Conservation (phyloP, 2,888 invertebrate species). For the Cryptocheilus praepositus region DNA sequence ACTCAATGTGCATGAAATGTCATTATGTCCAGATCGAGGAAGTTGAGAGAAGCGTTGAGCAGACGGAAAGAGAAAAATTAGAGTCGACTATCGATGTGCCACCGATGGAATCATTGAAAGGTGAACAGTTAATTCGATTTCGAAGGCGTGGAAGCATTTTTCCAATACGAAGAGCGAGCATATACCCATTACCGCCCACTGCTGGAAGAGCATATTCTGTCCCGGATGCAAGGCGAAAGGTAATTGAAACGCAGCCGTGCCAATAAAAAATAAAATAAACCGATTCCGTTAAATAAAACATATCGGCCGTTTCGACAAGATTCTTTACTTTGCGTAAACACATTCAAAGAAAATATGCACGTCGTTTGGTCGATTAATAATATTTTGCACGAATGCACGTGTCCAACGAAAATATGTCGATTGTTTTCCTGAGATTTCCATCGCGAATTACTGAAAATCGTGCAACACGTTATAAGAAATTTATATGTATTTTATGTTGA, state of each 20-base stretch:
- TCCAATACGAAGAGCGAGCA: not conserved
- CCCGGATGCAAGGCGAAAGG: not conserved
- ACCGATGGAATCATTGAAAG: not conserved
- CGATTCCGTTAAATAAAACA: too few relatives aligned
- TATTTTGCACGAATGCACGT: too few relatives aligned
- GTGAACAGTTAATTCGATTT: conserved; percentile 15
- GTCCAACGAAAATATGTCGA: too few relatives aligned
- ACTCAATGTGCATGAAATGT: not conserved
- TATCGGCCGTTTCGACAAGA: too few relatives aligned
- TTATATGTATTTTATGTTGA: too few relatives aligned
- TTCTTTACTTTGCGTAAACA: too few relatives aligned
- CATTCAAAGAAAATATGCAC: too few relatives aligned
- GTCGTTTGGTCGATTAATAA: too few relatives aligned
- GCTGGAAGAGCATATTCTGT: not conserved
- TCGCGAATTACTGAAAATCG: too few relatives aligned
- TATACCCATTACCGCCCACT: not conserved
- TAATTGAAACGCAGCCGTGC: conserved; percentile 2
- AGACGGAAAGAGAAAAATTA: not conserved
- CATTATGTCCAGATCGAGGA: not conserved
- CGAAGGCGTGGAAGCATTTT: conserved; percentile 6
- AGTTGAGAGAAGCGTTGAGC: not conserved
- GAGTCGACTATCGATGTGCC: not conserved
- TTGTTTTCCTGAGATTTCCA: too few relatives aligned
- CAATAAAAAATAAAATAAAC: too few relatives aligned
- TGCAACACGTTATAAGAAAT: too few relatives aligned